Evolutionary conservation across 2,797 vertebrate species (phyloP).

Genomic region (Sciurus carolinensis): DNA sequence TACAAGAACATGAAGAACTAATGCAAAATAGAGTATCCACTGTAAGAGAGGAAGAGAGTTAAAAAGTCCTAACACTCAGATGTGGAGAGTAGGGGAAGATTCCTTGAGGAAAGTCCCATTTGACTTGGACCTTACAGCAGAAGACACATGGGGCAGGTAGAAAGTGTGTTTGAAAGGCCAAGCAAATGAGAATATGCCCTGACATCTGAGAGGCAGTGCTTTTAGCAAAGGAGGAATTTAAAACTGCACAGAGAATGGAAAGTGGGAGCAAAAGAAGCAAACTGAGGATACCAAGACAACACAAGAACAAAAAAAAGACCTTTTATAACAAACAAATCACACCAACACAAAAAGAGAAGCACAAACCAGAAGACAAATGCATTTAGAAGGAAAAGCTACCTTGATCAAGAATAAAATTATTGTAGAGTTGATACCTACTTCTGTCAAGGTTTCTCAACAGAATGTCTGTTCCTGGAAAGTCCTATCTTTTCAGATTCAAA

Average conservation of each 20-base stretch:
- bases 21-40: constrained; percentile 17
- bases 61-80: neutral
- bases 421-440: neutral
- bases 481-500: neutral
- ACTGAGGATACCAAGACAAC: too few species aligned
- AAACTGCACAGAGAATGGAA: neutral
- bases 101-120: neutral
- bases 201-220: neutral
- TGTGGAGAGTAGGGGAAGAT: neutral
- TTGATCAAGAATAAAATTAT: neutral
- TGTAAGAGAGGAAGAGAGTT: neutral
- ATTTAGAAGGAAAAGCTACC: neutral
- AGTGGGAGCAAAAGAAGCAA: neutral
- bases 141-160: neutral
- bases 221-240: neutral
- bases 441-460: neutral
- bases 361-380: neutral
- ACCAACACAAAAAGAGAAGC: neutral
- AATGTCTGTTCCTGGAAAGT: neutral
- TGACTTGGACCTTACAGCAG: neutral
- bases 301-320: neutral
- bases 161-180: neutral
- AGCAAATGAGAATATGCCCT: neutral
- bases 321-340: neutral
- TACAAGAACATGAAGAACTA: neutral